Percentiles rank a stretch among this genome's conserved stretches.
Evolutionary conservation across 2,888 invertebrate species (phyloP).

Genomic region (Dryococelus australis): DNA sequence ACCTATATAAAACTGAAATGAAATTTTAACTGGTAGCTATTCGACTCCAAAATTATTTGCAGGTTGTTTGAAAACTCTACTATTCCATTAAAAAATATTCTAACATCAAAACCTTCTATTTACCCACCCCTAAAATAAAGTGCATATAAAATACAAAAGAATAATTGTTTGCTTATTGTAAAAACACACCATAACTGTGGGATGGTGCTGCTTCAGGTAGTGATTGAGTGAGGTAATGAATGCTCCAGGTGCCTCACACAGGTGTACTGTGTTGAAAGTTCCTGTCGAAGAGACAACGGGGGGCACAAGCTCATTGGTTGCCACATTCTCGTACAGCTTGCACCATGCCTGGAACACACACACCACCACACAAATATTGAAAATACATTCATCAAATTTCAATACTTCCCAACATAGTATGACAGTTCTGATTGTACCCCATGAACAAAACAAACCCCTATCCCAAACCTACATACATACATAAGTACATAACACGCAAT

Average conservation of each 20-base stretch:
- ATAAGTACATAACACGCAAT: too few species aligned
- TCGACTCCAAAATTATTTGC: too few species aligned
- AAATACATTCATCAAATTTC: background rate
- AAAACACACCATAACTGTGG: slow-evolving; percentile 63
- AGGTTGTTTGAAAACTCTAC: too few species aligned
- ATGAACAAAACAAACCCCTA: too few species aligned
- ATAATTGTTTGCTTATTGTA: background rate
- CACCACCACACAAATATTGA: background rate
- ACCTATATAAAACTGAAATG: too few species aligned
- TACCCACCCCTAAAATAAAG: too few species aligned
- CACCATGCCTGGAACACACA: slow-evolving; percentile 77
- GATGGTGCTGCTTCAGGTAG: slow-evolving; percentile 69
- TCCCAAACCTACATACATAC: too few species aligned
- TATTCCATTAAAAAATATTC: too few species aligned
- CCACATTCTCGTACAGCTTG: slow-evolving; percentile 87
- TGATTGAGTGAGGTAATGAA: slow-evolving; percentile 92
- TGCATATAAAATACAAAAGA: too few species aligned
- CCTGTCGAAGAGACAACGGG: slow-evolving; percentile 57
- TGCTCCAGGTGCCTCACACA: slow-evolving; percentile 98
- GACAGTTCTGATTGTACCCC: too few species aligned
- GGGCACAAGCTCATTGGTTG: slow-evolving; percentile 68
- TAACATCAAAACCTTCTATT: too few species aligned
- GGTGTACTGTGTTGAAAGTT: slow-evolving; percentile 74
- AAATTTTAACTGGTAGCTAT: too few species aligned
- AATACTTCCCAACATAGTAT: background rate